phyloP scores from a whole-genome alignment of 2,797 vertebrate species.

The Clarias platycephalus region DNA sequence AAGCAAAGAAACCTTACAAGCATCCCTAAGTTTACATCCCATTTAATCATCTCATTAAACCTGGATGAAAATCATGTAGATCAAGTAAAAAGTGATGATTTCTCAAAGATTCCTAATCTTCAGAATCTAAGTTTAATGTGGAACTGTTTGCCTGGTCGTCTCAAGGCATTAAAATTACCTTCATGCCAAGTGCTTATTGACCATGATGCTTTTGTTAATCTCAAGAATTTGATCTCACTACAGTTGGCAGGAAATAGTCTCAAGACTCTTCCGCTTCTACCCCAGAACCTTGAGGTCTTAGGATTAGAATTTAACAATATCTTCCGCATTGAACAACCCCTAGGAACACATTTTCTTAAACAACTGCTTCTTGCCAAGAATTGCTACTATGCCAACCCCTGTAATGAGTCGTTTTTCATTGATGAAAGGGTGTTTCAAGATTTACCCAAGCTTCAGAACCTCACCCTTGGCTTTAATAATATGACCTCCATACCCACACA shows the following conservation, averaged over 20 bases:
- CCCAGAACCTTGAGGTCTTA: slow-evolving; percentile 69
- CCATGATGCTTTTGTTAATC: slow-evolving; percentile 65
- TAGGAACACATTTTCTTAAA: slow-evolving; percentile 65
- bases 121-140: slow-evolving; percentile 69
- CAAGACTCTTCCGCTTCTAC: slow-evolving; percentile 73
- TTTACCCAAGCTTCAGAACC: slow-evolving; percentile 69
- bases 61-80: slow-evolving; percentile 72
- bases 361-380: slow-evolving; percentile 72
- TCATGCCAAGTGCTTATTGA: slow-evolving; percentile 74
- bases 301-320: slow-evolving; percentile 77
- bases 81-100: slow-evolving; percentile 59
- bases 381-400: slow-evolving; percentile 83
- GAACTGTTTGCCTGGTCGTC: slow-evolving; percentile 73
- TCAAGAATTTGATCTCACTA: slow-evolving; percentile 69
- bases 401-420: slow-evolving; percentile 68
- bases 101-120: slow-evolving; percentile 71
- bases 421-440: slow-evolving; percentile 66
- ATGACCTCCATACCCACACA: slow-evolving; percentile 71
- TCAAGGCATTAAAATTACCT: slow-evolving; percentile 57
- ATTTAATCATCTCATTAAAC: slow-evolving; percentile 66
- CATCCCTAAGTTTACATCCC: slow-evolving; percentile 68
- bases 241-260: slow-evolving; percentile 80
- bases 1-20: slow-evolving; percentile 62
- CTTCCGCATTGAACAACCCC: slow-evolving; percentile 63
- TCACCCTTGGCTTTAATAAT: slow-evolving; percentile 79